Conservation (phyloP, 2,113 vertebrate species). For the Rhombomys opimus region DNA sequence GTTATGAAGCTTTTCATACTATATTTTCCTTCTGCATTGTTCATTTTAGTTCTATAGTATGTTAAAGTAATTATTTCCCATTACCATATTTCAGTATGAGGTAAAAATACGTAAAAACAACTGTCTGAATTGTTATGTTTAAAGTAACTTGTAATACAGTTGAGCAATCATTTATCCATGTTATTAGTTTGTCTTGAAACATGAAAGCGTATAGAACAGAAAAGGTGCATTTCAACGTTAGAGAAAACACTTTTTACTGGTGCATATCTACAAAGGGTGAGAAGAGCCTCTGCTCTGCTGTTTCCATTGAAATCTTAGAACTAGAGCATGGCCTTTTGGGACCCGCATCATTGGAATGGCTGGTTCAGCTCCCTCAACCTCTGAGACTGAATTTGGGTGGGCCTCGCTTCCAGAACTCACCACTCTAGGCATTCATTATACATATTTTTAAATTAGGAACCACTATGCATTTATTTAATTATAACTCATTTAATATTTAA, state of each 20-base stretch:
- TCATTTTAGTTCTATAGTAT: slow-evolving; percentile 27
- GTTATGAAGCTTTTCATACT: slow-evolving; percentile 45
- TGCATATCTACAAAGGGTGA: not conserved
- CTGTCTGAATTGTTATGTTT: not conserved
- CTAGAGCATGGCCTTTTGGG: not conserved
- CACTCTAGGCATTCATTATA: slow-evolving; percentile 13
- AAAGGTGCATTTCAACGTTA: slow-evolving; percentile 3
- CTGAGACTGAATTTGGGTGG: not conserved
- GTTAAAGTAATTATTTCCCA: slow-evolving; percentile 42
- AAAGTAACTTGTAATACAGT: slow-evolving; percentile 30
- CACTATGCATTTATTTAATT: not conserved
- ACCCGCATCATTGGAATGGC: not conserved
- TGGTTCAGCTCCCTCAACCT: not conserved
- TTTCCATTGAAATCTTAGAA: slow-evolving; percentile 51
- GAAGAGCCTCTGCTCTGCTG: not conserved
- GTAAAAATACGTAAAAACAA: slow-evolving; percentile 49
- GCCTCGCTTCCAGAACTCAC: not conserved
- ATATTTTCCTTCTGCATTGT: slow-evolving; percentile 8
- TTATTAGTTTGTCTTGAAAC: slow-evolving; percentile 36
- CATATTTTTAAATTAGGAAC: not conserved
- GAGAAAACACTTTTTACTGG: not conserved
- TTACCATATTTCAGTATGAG: slow-evolving; percentile 35
- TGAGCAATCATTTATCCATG: slow-evolving; percentile 38
- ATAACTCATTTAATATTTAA: not conserved
- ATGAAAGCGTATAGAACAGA: not conserved